phyloP scores from a whole-genome alignment of 2,888 invertebrate species.

The Geophilus truncorum region DNA sequence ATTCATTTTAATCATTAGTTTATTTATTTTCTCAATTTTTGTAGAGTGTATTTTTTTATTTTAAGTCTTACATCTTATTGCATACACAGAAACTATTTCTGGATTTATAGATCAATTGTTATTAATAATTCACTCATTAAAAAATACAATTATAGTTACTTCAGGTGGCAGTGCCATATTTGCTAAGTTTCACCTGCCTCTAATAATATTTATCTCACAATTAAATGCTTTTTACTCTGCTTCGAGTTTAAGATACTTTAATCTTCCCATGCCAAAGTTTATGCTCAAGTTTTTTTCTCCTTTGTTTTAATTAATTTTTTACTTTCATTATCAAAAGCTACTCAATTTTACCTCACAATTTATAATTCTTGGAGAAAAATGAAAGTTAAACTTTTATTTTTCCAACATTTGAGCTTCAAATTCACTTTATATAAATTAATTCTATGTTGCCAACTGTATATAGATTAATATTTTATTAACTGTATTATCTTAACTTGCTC shows the following conservation, averaged over 20 bases:
- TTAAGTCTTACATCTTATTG: not conserved
- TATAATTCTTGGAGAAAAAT: not conserved
- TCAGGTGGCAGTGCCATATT: not conserved
- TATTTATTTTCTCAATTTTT: not conserved
- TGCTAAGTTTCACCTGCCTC: not conserved
- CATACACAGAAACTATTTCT: not conserved
- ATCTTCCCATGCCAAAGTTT: not conserved
- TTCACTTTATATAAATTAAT: too few species aligned
- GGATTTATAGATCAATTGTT: not conserved
- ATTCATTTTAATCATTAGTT: too few species aligned
- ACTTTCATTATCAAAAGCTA: too few species aligned
- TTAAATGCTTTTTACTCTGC: not conserved
- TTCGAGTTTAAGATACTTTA: not conserved
- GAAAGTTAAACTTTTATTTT: not conserved
- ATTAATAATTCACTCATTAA: not conserved
- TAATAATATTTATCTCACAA: not conserved
- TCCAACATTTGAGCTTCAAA: not conserved
- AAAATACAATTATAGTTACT: not conserved
- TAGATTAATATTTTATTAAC: not conserved
- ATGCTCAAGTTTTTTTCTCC: too few species aligned
- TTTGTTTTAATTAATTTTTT: too few species aligned
- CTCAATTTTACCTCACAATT: too few species aligned
- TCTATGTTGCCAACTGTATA: constrained; percentile 2
- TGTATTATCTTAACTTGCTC: not conserved
- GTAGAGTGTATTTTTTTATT: not conserved